phyloP scores from a whole-genome alignment of 2,888 invertebrate species.

The Rhagophthalmus giganteus region DNA sequence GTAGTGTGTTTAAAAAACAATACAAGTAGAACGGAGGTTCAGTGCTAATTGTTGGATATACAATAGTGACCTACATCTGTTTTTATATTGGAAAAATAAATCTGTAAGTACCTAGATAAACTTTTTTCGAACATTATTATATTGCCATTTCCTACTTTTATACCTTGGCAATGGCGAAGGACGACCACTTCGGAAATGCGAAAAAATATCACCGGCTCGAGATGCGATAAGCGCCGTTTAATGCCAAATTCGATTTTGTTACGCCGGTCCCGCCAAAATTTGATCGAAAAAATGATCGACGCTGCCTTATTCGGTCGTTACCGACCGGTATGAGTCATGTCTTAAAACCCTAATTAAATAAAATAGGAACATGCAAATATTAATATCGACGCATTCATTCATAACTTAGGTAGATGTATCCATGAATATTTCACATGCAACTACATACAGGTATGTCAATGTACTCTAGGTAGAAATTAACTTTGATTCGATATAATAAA shows the following conservation, averaged over 20 bases:
- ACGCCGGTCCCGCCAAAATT: too few relatives aligned
- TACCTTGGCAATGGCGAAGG: conserved; percentile 32
- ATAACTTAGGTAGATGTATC: conserved; percentile 22
- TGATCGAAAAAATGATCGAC: too few relatives aligned
- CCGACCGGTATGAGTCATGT: conserved; percentile 22
- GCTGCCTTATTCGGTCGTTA: too few relatives aligned
- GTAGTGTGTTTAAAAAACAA: conserved; percentile 35
- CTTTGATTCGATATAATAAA: conserved; percentile 22
- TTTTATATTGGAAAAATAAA: conserved; percentile 27
- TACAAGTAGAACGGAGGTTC: conserved; percentile 44
- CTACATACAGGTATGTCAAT: conserved; percentile 27
- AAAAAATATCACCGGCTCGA: conserved; percentile 15
- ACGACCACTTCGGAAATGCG: conserved; percentile 22
- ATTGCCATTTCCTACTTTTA: conserved; percentile 14
- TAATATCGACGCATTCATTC: conserved; percentile 24
- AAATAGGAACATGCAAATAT: conserved; percentile 27
- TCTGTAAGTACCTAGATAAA: conserved; percentile 28
- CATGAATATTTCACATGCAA: conserved; percentile 25
- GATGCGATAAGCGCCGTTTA: too few relatives aligned
- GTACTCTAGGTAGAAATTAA: conserved; percentile 26
- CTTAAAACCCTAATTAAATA: conserved; percentile 21
- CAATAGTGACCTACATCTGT: conserved; percentile 46
- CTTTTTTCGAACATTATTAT: conserved; percentile 10
- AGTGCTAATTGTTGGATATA: conserved; percentile 47
- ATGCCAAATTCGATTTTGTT: too few relatives aligned